Percentiles rank a stretch among this genome's conserved stretches.
Evolutionary conservation across 1,140 invertebrate genomes (phyloP).

Genomic region (Ruditapes philippinarum): DNA sequence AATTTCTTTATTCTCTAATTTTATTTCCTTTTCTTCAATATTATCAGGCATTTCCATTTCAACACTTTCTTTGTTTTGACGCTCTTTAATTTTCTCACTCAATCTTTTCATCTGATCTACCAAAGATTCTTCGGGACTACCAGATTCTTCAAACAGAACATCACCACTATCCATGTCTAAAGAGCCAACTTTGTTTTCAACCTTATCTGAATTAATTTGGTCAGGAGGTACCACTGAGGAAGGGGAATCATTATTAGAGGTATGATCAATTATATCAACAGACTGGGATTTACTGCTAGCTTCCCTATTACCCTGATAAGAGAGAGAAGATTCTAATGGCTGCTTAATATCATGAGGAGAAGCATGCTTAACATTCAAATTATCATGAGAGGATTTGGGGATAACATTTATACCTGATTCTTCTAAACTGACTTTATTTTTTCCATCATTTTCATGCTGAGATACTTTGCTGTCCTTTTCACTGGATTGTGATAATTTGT

Average conservation of each 20-base stretch:
- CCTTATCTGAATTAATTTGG: neutral
- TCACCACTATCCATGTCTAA: neutral
- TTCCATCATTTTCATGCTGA: neutral
- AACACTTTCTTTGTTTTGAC: neutral
- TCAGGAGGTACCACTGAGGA: neutral
- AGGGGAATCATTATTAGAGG: neutral
- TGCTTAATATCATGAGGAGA: neutral
- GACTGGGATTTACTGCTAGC: conserved; percentile 5
- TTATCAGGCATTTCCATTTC: neutral
- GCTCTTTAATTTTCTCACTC: conserved; percentile 40
- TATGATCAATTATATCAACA: neutral
- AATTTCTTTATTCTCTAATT: neutral
- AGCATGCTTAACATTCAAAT: conserved; percentile 7
- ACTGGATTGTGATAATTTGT: neutral
- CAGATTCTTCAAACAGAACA: conserved; percentile 49
- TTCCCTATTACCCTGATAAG: neutral
- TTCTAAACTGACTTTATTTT: conserved; percentile 12
- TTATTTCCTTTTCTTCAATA: neutral
- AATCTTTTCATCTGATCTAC: conserved; percentile 59
- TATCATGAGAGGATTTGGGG: neutral
- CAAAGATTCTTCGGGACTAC: conserved; percentile 32
- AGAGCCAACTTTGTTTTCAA: neutral
- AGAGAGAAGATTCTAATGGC: neutral
- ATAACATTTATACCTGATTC: conserved; percentile 18
- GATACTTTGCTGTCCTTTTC: conserved; percentile 35